phyloP scores from a whole-genome alignment of 1,140 invertebrate species.

The Cephus cinctus region DNA sequence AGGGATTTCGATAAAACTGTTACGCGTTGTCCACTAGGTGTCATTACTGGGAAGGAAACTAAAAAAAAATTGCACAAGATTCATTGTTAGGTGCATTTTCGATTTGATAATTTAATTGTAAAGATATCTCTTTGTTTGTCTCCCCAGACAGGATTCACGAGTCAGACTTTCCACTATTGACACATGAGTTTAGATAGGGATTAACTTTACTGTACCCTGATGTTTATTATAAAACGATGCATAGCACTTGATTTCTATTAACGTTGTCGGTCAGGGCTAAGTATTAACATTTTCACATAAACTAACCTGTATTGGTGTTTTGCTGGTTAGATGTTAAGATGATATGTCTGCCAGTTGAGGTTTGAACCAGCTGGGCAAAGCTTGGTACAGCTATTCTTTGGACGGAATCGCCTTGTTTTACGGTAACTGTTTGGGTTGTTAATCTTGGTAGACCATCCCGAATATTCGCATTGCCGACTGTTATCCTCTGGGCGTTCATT shows the following conservation, averaged over 20 bases:
- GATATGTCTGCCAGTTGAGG: slow-evolving; percentile 67
- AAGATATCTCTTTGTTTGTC: not conserved
- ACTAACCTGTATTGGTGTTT: slow-evolving; percentile 50
- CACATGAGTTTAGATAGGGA: slow-evolving; percentile 17
- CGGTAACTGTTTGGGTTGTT: slow-evolving; percentile 46
- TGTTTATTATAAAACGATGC: not conserved
- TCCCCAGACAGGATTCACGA: slow-evolving; percentile 19
- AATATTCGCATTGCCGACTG: slow-evolving; percentile 45
- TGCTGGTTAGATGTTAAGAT: slow-evolving; percentile 58
- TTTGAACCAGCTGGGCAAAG: slow-evolving; percentile 69
- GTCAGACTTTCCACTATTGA: slow-evolving; percentile 3
- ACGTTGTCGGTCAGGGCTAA: slow-evolving; percentile 11
- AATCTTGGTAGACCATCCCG: slow-evolving; percentile 45
- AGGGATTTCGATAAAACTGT: slow-evolving; percentile 59
- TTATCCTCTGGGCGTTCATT: slow-evolving; percentile 50
- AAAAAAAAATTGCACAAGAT: slow-evolving; percentile 15
- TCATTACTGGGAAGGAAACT: slow-evolving; percentile 55
- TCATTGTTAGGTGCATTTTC: slow-evolving; percentile 22
- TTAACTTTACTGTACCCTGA: slow-evolving; percentile 11
- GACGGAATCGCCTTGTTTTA: slow-evolving; percentile 54
- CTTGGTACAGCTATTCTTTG: slow-evolving; percentile 56
- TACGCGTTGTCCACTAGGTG: slow-evolving; percentile 57
- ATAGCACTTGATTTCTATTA: slow-evolving; percentile 1
- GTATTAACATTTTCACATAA: too few species aligned
- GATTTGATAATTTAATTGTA: slow-evolving; percentile 10